Evolutionary conservation across 2,113 vertebrate genomes (phyloP), one percentile per base, ranked within the genome.

Genomic region (Rhea americana): DNA sequence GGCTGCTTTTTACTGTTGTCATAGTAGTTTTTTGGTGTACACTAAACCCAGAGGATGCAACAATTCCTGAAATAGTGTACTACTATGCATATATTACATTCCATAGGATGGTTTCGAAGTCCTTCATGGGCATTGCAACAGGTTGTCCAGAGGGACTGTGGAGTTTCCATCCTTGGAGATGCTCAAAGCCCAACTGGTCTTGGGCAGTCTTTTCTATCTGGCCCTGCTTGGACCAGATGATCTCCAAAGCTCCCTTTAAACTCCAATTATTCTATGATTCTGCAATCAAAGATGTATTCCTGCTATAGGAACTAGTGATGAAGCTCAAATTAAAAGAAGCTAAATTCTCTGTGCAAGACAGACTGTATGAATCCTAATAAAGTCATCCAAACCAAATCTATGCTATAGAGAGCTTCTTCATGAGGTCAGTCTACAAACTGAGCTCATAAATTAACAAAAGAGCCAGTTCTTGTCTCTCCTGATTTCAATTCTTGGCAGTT

Each of bases 401-500:
- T 73, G 53, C 77, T 24, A 30, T 17, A 55, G 9, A 91, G 68
- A 8, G 22, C n/a, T 68, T 86, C 37, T 89, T 82, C 45, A 32
- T 48, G 66, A 82, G 62, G 79, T 82, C 68, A 78, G 3, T 41
- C 51, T 55, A 20, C 55, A 58, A 58, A 18, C 55, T 37, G 68
- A 91, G 47, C 87, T 82, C 89, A 92, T 86, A 85, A 56, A 70
- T 67, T 51, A 35, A n/a, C 30, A 35, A 45, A 62, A 66, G 28
- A 77, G 4, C 2, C n/a, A 73, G 71, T 50, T 61, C 67, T 80
- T 66, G 19, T 48, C 51, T 94, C 67, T 66, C 79, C 79, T 74
- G 26, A 55, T 87, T 93, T 85, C 74, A 35, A 55, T 48, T 95
- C 90, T 93, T 80, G n/a, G 43, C 37, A 26, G 74, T 21, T n/a